phyloP scores from a whole-genome alignment of 1,140 invertebrate genomes.

The Drosophila triauraria region DNA sequence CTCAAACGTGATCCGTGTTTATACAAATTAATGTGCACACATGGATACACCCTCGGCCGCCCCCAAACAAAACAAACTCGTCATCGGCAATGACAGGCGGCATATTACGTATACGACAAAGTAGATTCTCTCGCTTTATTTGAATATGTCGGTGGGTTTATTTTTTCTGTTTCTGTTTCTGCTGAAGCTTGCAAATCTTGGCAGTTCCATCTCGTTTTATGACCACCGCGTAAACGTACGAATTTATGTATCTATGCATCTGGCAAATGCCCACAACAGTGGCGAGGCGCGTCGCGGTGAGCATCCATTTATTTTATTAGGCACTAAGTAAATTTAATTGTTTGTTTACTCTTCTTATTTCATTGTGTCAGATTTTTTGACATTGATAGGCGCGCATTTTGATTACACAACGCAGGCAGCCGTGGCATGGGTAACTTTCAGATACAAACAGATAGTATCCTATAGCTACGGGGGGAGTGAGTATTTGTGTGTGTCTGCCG shows the following conservation, averaged over 20 bases:
- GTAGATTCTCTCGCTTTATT: conserved; percentile 24
- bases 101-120: conserved; percentile 67
- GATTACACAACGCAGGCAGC: conserved; percentile 69
- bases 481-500: conserved; percentile 16
- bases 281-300: conserved; percentile 31
- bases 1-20: conserved; percentile 42
- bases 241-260: conserved; percentile 34
- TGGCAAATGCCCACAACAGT: conserved; percentile 39
- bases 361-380: conserved; percentile 83
- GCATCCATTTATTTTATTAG: conserved; percentile 82
- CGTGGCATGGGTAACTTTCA: conserved; percentile 20
- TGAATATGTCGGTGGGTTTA: not conserved
- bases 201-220: not conserved
- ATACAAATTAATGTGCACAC: conserved; percentile 42
- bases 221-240: conserved; percentile 1
- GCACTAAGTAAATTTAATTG: conserved; percentile 80
- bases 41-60: conserved; percentile 9
- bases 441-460: conserved; percentile 44
- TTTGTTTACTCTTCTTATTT: conserved; percentile 81
- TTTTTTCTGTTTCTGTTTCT: not conserved
- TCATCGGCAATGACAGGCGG: conserved; percentile 40
- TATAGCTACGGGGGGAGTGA: conserved; percentile 26
- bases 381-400: conserved; percentile 83
- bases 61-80: conserved; percentile 7
- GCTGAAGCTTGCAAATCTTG: conserved; percentile 1